Evolutionary conservation across 1,140 invertebrate genomes (phyloP).

Genomic region (Pantala flavescens): DNA sequence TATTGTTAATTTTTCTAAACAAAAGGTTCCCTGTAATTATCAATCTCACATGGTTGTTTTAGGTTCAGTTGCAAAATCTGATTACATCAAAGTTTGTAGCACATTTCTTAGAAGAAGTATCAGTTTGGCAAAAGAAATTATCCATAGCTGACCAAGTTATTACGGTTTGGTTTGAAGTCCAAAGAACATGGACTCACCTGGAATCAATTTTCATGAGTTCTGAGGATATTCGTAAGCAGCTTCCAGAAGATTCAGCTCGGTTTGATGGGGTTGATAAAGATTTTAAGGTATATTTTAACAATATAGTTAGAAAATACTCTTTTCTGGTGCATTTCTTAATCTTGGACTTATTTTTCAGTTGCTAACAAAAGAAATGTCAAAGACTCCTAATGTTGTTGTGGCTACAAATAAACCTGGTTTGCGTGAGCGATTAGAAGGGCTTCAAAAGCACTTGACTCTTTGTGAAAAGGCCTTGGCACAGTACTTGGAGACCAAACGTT

Average conservation of each 20-base stretch:
- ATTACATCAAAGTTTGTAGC: slow-evolving; percentile 96
- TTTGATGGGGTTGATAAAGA: slow-evolving; percentile 86
- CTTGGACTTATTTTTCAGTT: slow-evolving; percentile 28
- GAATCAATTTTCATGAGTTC: slow-evolving; percentile 97
- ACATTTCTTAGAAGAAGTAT: slow-evolving; percentile 89
- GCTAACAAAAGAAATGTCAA: slow-evolving; percentile 55
- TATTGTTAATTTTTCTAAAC: no score
- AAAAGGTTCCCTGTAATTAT: no score
- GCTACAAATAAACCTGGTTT: slow-evolving; percentile 80
- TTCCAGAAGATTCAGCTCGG: slow-evolving; percentile 84
- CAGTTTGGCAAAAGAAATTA: slow-evolving; percentile 86
- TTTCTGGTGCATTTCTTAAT: not conserved
- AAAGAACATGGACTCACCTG: slow-evolving; percentile 91
- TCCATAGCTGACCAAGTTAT: slow-evolving; percentile 88
- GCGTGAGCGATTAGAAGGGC: slow-evolving; percentile 59
- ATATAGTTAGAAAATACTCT: not conserved
- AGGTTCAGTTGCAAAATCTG: slow-evolving; percentile 87
- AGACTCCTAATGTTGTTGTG: slow-evolving; percentile 75
- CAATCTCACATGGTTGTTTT: not conserved
- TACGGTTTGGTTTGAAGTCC: slow-evolving; percentile 90
- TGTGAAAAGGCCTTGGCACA: slow-evolving; percentile 95
- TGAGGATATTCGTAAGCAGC: slow-evolving; percentile 88
- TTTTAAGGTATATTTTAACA: slow-evolving; percentile 56
- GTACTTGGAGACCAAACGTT: slow-evolving; percentile 92
- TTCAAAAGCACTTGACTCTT: slow-evolving; percentile 78